phyloP scores from a whole-genome alignment of 2,113 vertebrate species.

The Amblyopsis rosae region DNA sequence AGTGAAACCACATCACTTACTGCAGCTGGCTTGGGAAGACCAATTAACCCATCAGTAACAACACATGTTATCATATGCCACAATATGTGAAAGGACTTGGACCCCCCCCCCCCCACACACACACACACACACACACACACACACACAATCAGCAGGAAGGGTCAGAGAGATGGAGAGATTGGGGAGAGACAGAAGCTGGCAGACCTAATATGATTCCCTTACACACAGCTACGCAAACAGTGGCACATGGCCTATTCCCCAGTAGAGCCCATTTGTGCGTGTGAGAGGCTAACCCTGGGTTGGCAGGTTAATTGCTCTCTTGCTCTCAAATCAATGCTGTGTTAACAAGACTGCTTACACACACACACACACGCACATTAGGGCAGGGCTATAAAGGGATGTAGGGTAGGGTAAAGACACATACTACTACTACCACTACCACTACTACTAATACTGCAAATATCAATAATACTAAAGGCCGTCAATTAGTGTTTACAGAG shows the following conservation, averaged over 20 bases:
- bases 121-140: too few relatives aligned
- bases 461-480: too few relatives aligned
- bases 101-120: too few relatives aligned
- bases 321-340: not conserved
- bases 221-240: not conserved
- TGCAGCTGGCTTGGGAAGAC: too few relatives aligned
- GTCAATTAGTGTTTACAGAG: too few relatives aligned
- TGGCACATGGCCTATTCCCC: not conserved
- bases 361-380: slow-evolving; percentile 9
- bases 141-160: not conserved
- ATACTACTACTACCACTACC: not conserved
- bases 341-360: slow-evolving; percentile 4
- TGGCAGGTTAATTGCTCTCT: slow-evolving; percentile 20
- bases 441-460: not conserved
- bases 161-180: not conserved
- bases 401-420: not conserved
- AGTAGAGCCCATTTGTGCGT: not conserved
- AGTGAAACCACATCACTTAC: too few relatives aligned
- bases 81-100: too few relatives aligned
- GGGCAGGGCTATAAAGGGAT: not conserved
- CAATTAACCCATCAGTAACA: too few relatives aligned
- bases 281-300: not conserved
- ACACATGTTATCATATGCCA: too few relatives aligned
- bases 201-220: not conserved
- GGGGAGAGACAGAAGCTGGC: too few relatives aligned